These are phyloP conservation scores for Drosophila picticornis DNA, from an alignment of 2,888 invertebrate species.

Conservation along the genomic window DNA sequence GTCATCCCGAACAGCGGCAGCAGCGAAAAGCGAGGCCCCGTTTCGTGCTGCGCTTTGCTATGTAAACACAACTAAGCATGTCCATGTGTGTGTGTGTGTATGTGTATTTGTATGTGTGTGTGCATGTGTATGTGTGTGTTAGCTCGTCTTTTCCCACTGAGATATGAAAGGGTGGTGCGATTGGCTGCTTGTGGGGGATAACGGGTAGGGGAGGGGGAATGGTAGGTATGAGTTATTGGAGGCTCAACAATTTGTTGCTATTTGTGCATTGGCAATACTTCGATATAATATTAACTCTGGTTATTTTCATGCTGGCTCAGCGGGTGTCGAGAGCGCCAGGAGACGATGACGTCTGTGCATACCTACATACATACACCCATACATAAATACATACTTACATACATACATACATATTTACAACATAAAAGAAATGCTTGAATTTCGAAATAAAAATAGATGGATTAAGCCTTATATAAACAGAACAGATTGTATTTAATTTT, in stretches of 20 bases:
- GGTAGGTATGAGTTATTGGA: conserved; percentile 26
- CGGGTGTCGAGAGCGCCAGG: background rate
- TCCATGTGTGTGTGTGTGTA: conserved; percentile 19
- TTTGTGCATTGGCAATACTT: conserved; percentile 43
- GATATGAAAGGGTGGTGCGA: conserved; percentile 17
- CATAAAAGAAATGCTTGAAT: background rate
- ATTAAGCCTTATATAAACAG: background rate
- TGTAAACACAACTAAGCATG: conserved; percentile 69
- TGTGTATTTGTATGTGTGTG: conserved; percentile 8
- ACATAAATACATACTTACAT: conserved; percentile 14
- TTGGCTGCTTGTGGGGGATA: conserved; percentile 4
- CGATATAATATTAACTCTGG: conserved; percentile 13
- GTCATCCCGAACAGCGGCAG: conserved; percentile 44
- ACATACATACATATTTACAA: background rate
- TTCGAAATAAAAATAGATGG: background rate
- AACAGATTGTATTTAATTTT: background rate
- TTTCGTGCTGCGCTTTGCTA: conserved; percentile 73
- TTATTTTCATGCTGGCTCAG: background rate
- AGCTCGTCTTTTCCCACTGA: conserved; percentile 34
- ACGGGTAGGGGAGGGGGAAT: background rate
- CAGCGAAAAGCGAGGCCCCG: conserved; percentile 65
- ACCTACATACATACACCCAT: conserved; percentile 6
- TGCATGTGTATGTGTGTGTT: conserved; percentile 1
- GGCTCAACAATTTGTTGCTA: conserved; percentile 41
- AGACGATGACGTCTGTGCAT: conserved; percentile 15